Percentiles rank a stretch among this genome's conserved stretches.
Conservation (phyloP, 2,113 vertebrate species). For the Lamprotornis superbus region DNA sequence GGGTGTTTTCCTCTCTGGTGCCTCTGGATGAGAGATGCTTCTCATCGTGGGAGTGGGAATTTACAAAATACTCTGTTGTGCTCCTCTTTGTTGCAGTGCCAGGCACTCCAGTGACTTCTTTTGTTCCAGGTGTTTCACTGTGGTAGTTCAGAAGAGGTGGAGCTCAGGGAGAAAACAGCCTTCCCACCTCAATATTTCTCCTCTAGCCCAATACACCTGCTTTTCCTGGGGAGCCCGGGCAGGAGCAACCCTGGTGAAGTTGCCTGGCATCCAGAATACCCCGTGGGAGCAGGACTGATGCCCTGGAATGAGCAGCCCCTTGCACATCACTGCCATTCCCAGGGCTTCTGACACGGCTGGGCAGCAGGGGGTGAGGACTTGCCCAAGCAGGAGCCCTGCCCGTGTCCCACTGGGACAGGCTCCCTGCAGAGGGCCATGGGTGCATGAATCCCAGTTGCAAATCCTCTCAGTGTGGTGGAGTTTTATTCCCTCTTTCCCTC, state of each 20-base stretch:
- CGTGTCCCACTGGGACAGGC: accelerated
- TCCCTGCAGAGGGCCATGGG: accelerated
- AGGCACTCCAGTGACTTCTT: not conserved
- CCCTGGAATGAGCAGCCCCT: accelerated
- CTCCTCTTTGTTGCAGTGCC: not conserved
- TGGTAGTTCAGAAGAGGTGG: not conserved
- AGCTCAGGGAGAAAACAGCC: not conserved
- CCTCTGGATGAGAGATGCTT: not conserved
- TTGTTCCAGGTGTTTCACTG: not conserved
- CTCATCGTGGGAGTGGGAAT: not conserved
- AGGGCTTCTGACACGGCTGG: accelerated
- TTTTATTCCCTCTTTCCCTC: not conserved
- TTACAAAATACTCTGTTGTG: accelerated
- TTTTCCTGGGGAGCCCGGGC: accelerated
- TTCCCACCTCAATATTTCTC: not conserved
- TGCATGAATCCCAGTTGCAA: not conserved
- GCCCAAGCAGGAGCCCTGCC: not conserved
- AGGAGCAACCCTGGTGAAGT: not conserved
- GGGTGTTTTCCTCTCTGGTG: not conserved
- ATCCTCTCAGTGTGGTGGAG: not conserved
- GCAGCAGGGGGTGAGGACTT: not conserved
- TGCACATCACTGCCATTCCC: accelerated
- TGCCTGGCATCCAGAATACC: not conserved
- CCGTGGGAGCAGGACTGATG: accelerated
- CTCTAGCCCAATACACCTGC: accelerated